Percentiles rank a stretch among this genome's conserved stretches.
Conservation (phyloP, 2,888 invertebrate genomes). For the Stratiomys singularior region DNA sequence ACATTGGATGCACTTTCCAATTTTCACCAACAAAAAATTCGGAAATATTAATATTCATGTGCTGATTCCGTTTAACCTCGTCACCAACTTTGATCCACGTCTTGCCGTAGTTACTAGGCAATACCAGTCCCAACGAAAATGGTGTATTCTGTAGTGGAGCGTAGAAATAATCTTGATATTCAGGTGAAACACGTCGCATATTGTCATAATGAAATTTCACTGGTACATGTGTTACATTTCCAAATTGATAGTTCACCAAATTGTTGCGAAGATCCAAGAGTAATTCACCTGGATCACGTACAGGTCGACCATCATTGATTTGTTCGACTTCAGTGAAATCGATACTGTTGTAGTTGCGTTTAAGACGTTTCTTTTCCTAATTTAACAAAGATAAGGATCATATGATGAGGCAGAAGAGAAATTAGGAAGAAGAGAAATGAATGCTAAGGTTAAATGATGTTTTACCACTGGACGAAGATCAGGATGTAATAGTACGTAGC, state of each 20-base stretch:
- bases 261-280: slow-evolving; percentile 71
- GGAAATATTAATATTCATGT: slow-evolving; percentile 76
- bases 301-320: slow-evolving; percentile 74
- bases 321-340: slow-evolving; percentile 96
- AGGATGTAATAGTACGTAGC: slow-evolving; percentile 94
- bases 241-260: slow-evolving; percentile 77
- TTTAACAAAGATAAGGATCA: slow-evolving; percentile 48
- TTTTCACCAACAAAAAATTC: slow-evolving; percentile 78
- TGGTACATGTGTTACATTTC: slow-evolving; percentile 73
- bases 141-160: slow-evolving; percentile 85
- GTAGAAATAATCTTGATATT: slow-evolving; percentile 85
- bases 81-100: slow-evolving; percentile 76
- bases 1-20: slow-evolving; percentile 86
- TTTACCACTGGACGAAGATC: slow-evolving; percentile 88
- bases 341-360: slow-evolving; percentile 95
- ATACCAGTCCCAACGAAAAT: slow-evolving; percentile 85
- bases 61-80: slow-evolving; percentile 75
- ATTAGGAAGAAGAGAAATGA: too few species aligned
- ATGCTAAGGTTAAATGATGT: too few species aligned
- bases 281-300: slow-evolving; percentile 72
- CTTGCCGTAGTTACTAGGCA: slow-evolving; percentile 80
- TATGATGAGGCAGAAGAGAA: not conserved
- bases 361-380: slow-evolving; percentile 73
- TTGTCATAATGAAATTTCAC: slow-evolving; percentile 86
- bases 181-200: slow-evolving; percentile 84